These are phyloP conservation scores for Aphis gossypii DNA, from an alignment of 1,140 invertebrate species.

Conservation along the genomic window DNA sequence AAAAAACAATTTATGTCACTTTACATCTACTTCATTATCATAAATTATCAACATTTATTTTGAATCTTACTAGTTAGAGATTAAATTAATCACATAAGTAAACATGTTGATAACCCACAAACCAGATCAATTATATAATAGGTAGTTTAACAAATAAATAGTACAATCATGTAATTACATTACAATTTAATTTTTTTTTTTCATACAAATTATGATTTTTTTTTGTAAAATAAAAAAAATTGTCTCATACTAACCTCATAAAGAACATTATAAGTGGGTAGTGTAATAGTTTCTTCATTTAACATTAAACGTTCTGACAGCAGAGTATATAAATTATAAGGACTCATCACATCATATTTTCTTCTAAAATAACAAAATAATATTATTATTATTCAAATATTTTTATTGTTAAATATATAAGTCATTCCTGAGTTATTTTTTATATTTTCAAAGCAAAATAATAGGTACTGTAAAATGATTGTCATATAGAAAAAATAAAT, in stretches of 20 bases:
- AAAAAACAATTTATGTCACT: neutral
- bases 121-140: neutral
- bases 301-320: conserved; percentile 90
- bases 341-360: conserved; percentile 98
- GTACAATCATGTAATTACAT: neutral
- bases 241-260: conserved; percentile 77
- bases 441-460: neutral
- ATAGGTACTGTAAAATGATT: neutral
- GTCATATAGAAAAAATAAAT: neutral
- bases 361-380: conserved; percentile 70
- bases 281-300: conserved; percentile 86
- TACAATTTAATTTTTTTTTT: neutral
- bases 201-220: too few relatives aligned
- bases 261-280: conserved; percentile 98
- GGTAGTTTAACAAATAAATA: neutral
- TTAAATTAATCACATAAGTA: neutral
- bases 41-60: neutral
- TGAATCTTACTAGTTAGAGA: neutral
- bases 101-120: neutral
- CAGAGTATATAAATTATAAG: conserved; percentile 96
- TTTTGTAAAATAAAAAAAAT: neutral
- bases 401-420: neutral
- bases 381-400: neutral
- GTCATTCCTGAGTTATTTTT: neutral
- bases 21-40: neutral